Conservation (phyloP, 35 echinoderm and acorn worm species). For the Diadema setosum region DNA sequence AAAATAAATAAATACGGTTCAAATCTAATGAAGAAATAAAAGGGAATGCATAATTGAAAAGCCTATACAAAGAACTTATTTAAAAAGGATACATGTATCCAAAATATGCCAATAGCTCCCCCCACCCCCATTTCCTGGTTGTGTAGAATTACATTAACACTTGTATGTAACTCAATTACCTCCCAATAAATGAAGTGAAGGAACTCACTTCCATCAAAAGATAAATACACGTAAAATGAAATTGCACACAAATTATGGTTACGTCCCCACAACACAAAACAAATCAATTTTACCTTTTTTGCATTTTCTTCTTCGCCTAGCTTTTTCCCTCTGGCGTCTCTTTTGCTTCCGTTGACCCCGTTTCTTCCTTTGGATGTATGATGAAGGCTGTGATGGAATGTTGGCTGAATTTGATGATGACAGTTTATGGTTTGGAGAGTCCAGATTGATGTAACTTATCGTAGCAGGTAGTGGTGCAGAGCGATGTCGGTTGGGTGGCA, state of each 20-base stretch:
- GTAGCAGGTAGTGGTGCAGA: not conserved
- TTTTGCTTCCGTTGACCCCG: not conserved
- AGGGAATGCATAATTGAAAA: too few relatives aligned
- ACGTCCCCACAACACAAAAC: not conserved
- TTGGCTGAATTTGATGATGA: not conserved
- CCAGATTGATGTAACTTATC: not conserved
- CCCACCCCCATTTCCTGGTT: too few relatives aligned
- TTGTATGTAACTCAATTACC: not conserved
- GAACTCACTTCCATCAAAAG: not conserved
- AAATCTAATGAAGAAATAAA: too few relatives aligned
- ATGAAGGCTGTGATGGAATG: not conserved
- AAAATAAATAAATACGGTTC: too few relatives aligned
- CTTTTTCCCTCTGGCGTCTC: not conserved
- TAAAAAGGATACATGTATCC: too few relatives aligned
- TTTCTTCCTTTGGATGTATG: not conserved
- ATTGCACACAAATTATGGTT: not conserved
- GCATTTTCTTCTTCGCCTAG: not conserved
- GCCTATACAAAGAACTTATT: too few relatives aligned
- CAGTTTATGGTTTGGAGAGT: not conserved
- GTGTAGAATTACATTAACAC: not conserved
- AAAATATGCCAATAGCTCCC: too few relatives aligned
- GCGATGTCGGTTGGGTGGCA: not conserved
- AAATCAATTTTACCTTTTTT: not conserved
- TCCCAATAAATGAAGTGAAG: not conserved
- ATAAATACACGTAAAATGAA: not conserved